phyloP scores from a whole-genome alignment of 2,113 vertebrate genomes.

The Silurus meridionalis region DNA sequence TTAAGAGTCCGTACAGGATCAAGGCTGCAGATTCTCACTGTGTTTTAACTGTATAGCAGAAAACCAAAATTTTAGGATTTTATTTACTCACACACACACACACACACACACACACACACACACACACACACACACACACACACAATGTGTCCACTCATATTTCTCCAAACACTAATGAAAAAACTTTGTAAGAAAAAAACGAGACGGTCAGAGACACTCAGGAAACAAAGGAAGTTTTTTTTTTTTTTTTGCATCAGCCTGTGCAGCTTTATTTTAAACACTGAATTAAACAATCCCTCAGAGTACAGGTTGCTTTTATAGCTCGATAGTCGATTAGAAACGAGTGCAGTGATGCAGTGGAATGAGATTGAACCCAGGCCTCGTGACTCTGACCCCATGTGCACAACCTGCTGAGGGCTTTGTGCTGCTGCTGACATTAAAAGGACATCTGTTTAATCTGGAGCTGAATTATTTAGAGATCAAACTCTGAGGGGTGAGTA shows the following conservation, averaged over 20 bases:
- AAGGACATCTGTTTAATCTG: slow-evolving; percentile 33
- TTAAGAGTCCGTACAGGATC: neutral
- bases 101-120: neutral
- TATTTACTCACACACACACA: neutral
- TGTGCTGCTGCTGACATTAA: slow-evolving; percentile 42
- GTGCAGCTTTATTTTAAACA: slow-evolving; percentile 59
- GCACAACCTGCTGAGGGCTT: slow-evolving; percentile 50
- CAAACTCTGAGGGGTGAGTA: neutral
- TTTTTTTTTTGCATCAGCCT: neutral
- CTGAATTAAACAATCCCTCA: slow-evolving; percentile 68
- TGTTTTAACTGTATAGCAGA: neutral
- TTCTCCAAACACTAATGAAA: neutral
- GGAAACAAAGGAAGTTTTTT: neutral
- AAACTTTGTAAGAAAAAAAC: neutral
- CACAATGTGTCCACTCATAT: neutral
- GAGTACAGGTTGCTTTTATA: slow-evolving; percentile 67
- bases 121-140: neutral
- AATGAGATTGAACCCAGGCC: slow-evolving; percentile 68
- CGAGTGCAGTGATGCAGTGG: slow-evolving; percentile 66
- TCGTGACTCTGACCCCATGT: slow-evolving; percentile 43
- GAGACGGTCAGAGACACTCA: neutral
- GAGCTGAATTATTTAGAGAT: slow-evolving; percentile 24
- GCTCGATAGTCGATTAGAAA: slow-evolving; percentile 72
- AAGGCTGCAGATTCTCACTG: neutral
- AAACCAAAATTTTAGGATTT: no score